Base-by-base conservation (phyloP, 2,113 vertebrate genomes). In the Marmota flaviventris region DNA sequence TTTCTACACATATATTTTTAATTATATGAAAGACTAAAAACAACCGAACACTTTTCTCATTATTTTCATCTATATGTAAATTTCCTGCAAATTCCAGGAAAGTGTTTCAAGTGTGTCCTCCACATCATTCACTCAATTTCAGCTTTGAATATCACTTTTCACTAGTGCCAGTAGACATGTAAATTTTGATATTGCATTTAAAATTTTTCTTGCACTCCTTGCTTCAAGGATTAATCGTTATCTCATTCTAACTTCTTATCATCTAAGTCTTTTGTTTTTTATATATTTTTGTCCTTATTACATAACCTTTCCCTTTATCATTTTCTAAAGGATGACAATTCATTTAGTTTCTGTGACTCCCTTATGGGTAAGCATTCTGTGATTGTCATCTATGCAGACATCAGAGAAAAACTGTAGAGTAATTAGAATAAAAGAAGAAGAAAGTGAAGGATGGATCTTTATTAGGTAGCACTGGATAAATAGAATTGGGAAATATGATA, bases 171-270 rank as follows among this genome's bases (percentile, higher is more conserved):
- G 12, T 29, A 24, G 2, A 17, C 65, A 51, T 70, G 63, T 72
- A 58, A 82, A 82, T 58, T 42, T 85, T 53, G 34, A 2, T 37
- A 4, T 29, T 93, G 29, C 34, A 87, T 65, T 91, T 81, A 45
- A 5, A 32, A 14, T 29, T 76, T 72, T 72, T 70, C 13, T 76
- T 89, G 22, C 20, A 76, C 4, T 85, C 39, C 34, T 81, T 90
- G 25, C 16, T 14, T 85, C 16, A 39, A 18, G 58, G 32, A 45
- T 56, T 96, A 17, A 34, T 32, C 70, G 70, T 87, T n/a, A 53
- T 84, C 56, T 73, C n/a, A 45, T 75, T 91, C 27, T 70, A 65
- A 81, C 91, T 92, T 95, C 83, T 95, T 76, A 63, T 79, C 5
- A 45, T 51, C 25, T 94, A 11, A 48, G 5, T 72, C 14, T 70